These are phyloP conservation scores for Cepaea nemoralis DNA, from an alignment of 1,140 invertebrate species.

Conservation along the genomic window DNA sequence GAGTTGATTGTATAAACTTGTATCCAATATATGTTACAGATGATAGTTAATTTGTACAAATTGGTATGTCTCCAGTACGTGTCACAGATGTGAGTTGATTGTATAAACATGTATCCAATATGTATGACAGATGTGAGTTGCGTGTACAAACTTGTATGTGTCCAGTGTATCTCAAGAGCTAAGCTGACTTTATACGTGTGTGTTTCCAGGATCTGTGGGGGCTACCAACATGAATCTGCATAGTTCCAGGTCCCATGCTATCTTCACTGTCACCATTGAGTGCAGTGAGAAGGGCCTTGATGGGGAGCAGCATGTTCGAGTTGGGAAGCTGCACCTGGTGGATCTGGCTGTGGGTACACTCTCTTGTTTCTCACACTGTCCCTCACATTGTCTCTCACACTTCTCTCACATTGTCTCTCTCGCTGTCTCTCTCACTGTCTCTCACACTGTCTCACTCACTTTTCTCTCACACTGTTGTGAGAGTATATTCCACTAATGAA, in stretches of 20 bases:
- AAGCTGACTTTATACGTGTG: too few species aligned
- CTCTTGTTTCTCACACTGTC: too few species aligned
- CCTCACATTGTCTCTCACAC: not conserved
- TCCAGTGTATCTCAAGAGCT: too few species aligned
- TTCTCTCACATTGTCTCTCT: not conserved
- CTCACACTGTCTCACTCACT: not conserved
- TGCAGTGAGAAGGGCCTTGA: constrained; percentile 91
- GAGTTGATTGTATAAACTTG: too few species aligned
- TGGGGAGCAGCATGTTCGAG: constrained; percentile 91
- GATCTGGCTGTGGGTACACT: constrained; percentile 83
- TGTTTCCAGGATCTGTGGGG: constrained; percentile 73
- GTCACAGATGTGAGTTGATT: too few species aligned
- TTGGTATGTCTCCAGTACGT: too few species aligned
- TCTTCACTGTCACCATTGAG: constrained; percentile 95
- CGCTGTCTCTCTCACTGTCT: not conserved
- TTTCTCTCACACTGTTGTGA: not conserved
- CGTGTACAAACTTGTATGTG: too few species aligned
- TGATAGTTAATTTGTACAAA: too few species aligned
- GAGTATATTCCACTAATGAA: too few species aligned
- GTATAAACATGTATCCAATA: too few species aligned
- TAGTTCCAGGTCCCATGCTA: constrained; percentile 89
- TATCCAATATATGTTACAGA: too few species aligned
- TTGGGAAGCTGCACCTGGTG: constrained; percentile 93
- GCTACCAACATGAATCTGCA: constrained; percentile 87
- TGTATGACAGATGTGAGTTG: too few species aligned